Base-by-base conservation (phyloP, 2,113 vertebrate genomes). In the Argyrosomus japonicus region DNA sequence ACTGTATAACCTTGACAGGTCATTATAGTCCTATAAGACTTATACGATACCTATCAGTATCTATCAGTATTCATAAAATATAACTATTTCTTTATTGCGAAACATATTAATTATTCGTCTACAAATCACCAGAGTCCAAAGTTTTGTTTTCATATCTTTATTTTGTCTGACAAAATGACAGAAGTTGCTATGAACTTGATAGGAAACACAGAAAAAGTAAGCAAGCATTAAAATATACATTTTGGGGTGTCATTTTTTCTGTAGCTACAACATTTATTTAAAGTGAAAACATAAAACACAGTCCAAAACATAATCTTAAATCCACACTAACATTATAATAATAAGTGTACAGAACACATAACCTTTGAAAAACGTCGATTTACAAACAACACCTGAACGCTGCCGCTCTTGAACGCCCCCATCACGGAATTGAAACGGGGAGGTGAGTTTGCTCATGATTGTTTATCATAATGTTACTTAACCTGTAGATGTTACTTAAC, bases 361-460 rank as follows among this genome's bases (percentile, higher is more conserved):
- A 36, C 32, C 4, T 54, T 19, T 62, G 1, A 2, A 50, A 57
- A 51, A 1, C 2, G 51, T 53, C 64, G 27, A 48, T 72, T 58
- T 18, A 56, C 6, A 58, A 79, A 87, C 78, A 40, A 18, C 6
- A 19, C 2, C 32, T 54, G 62, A 80, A 83, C 85, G 8, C 32
- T 13, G 0, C 0, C 10, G 79, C 48, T 85, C 72, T 87, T 87
- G 88, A 87, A 89, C 76, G 50, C 48, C 7, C 32, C 77, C 51
- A 19, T n/a, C 29, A 8, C 17, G 1, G 19, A 14, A 12, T 25
- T 6, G 0, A 3, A 14, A 53, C 56, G 25, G 51, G 29, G n/a
- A 23, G 68, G 80, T 74, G 68, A 80, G 76, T 74, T 40, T 40
- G 36, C 8, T 40, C 36, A 9, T 8, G 36, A 40, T 40, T 9